A percentile compares a stretch with the other conserved stretches of the same genome.
These are phyloP conservation scores for Xanthia icteritia DNA, from an alignment of 2,888 invertebrate species.

Conservation along the genomic window DNA sequence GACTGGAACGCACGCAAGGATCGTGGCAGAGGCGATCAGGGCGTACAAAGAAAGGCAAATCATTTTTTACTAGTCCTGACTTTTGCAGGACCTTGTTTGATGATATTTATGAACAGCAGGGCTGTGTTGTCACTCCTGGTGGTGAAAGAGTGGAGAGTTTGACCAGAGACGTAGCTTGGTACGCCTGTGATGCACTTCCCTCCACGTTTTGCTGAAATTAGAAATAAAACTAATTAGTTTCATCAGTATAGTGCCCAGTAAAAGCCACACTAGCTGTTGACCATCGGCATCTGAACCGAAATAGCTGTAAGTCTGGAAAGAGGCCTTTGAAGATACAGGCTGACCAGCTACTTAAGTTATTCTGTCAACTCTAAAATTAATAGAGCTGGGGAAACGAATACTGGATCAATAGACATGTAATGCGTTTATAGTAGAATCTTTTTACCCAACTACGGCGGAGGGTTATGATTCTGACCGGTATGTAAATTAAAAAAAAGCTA, in stretches of 20 bases:
- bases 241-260: too few relatives aligned
- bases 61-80: constrained; percentile 75
- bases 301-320: not conserved
- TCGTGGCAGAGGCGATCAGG: constrained; percentile 82
- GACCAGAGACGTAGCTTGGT: constrained; percentile 4
- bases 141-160: not conserved
- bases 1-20: constrained; percentile 84
- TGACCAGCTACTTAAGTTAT: not conserved
- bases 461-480: too few relatives aligned
- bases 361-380: not conserved
- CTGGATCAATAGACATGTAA: not conserved
- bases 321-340: too few relatives aligned
- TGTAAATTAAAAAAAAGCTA: too few relatives aligned
- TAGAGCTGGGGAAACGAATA: not conserved
- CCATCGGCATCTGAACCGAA: too few relatives aligned
- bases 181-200: not conserved
- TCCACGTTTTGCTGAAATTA: constrained; percentile 36
- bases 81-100: constrained; percentile 34
- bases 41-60: constrained; percentile 86
- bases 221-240: not conserved
- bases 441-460: too few relatives aligned
- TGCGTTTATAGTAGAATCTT: too few relatives aligned
- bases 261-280: too few relatives aligned
- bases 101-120: not conserved
- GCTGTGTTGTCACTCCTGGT: not conserved